phyloP scores from a whole-genome alignment of 2,113 vertebrate species.

The Atractosteus spatula region DNA sequence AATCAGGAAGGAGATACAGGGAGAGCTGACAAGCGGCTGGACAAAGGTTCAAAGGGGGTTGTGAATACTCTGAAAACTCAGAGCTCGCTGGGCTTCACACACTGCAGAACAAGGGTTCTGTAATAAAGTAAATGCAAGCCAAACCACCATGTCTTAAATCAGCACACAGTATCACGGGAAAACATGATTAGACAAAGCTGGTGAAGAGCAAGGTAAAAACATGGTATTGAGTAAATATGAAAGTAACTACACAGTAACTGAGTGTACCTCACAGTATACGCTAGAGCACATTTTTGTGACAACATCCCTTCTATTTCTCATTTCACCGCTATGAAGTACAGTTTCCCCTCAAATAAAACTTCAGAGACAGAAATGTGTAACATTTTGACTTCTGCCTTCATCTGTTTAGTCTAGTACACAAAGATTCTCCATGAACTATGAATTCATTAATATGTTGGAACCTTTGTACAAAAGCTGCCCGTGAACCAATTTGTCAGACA shows the following conservation, averaged over 20 bases:
- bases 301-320: too few relatives aligned
- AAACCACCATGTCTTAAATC: slow-evolving; percentile 49
- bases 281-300: too few relatives aligned
- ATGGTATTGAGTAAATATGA: too few relatives aligned
- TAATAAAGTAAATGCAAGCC: slow-evolving; percentile 55
- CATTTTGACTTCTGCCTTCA: too few relatives aligned
- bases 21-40: slow-evolving; percentile 41
- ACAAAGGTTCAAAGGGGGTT: slow-evolving; percentile 65
- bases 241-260: slow-evolving; percentile 24
- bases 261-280: too few relatives aligned
- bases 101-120: slow-evolving; percentile 66
- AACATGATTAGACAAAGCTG: slow-evolving; percentile 55
- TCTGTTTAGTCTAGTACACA: too few relatives aligned
- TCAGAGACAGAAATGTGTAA: too few relatives aligned
- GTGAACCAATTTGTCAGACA: slow-evolving; percentile 67
- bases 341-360: too few relatives aligned
- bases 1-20: slow-evolving; percentile 38
- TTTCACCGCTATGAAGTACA: too few relatives aligned
- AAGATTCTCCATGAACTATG: too few relatives aligned
- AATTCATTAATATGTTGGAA: too few relatives aligned
- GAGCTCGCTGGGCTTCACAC: slow-evolving; percentile 45
- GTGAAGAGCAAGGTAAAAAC: too few relatives aligned
- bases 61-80: slow-evolving; percentile 38
- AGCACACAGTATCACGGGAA: slow-evolving; percentile 52
- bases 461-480: slow-evolving; percentile 43